Percentiles rank a stretch among this genome's conserved stretches.
phyloP scores from a whole-genome alignment of 35 echinoderm and acorn worm genomes.

The Apostichopus parvimensis region DNA sequence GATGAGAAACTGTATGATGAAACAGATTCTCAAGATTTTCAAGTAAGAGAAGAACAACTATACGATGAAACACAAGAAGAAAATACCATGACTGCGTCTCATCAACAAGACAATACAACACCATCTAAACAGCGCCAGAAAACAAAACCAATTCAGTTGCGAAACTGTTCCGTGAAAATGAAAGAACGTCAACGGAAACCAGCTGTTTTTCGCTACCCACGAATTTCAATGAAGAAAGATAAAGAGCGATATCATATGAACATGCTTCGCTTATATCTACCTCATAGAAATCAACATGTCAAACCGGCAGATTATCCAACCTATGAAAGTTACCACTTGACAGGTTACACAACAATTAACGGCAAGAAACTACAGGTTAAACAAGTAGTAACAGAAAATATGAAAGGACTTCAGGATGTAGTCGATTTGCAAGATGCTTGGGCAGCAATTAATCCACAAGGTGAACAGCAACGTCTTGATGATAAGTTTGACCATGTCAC shows the following conservation, averaged over 20 bases:
- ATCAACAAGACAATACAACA: no score
- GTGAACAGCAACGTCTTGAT: not conserved
- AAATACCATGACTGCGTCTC: no score
- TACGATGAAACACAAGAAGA: no score
- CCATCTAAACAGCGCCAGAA: no score
- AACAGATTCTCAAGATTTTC: no score
- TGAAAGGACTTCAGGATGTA: slow-evolving; percentile 26
- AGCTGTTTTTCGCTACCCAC: slow-evolving; percentile 5
- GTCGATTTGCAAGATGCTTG: slow-evolving; percentile 20
- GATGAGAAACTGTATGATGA: no score
- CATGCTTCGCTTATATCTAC: slow-evolving; percentile 9
- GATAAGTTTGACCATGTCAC: not conserved
- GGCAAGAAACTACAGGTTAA: not conserved
- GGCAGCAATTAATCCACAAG: slow-evolving; percentile 1
- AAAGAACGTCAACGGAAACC: slow-evolving; percentile 6
- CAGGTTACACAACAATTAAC: not conserved
- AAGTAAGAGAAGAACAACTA: no score
- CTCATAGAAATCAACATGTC: not conserved
- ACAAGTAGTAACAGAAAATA: slow-evolving; percentile 29
- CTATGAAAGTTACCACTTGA: slow-evolving; percentile 27
- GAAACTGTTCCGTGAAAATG: not conserved
- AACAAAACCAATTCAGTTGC: not conserved
- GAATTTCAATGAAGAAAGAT: slow-evolving; percentile 32
- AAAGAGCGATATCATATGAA: slow-evolving; percentile 28
- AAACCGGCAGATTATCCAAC: not conserved